phyloP scores from a whole-genome alignment of 37 sponge, comb jelly and placozoan genomes.

The Ephydatia muelleri region DNA sequence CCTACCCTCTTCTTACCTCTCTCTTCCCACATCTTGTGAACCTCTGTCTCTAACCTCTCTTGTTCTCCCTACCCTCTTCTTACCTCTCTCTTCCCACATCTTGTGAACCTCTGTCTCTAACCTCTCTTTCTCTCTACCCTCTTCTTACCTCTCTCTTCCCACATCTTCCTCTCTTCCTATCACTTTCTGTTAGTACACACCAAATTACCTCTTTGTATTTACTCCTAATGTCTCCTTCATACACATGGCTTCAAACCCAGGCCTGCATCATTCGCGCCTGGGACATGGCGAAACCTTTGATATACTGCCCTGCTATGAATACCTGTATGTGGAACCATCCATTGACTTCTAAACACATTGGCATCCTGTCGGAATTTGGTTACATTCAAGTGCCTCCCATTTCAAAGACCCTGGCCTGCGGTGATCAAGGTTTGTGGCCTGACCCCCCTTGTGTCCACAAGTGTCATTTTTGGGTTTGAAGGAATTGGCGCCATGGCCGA shows the following conservation, averaged over 20 bases:
- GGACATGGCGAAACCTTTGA: conserved; percentile 80
- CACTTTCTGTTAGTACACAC: too few relatives aligned
- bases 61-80: too few relatives aligned
- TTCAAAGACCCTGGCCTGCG: conserved; percentile 89
- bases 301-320: conserved; percentile 98
- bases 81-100: too few relatives aligned
- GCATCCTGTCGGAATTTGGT: conserved; percentile 39
- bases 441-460: neutral
- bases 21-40: too few relatives aligned
- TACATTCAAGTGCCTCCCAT: conserved; percentile 86
- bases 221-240: too few relatives aligned
- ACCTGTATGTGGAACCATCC: conserved; percentile 96
- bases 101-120: too few relatives aligned
- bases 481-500: conserved; percentile 73
- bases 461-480: conserved; percentile 3
- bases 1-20: too few relatives aligned
- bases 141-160: too few relatives aligned
- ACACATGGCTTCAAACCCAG: conserved; percentile 7
- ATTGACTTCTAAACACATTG: conserved; percentile 73
- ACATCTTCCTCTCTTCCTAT: too few relatives aligned
- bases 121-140: too few relatives aligned
- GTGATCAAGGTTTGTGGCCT: conserved; percentile 73
- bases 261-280: conserved; percentile 93
- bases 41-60: too few relatives aligned
- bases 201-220: too few relatives aligned